Evolutionary conservation across 2,797 vertebrate species (phyloP).

Genomic region (Trichosurus vulpecula): DNA sequence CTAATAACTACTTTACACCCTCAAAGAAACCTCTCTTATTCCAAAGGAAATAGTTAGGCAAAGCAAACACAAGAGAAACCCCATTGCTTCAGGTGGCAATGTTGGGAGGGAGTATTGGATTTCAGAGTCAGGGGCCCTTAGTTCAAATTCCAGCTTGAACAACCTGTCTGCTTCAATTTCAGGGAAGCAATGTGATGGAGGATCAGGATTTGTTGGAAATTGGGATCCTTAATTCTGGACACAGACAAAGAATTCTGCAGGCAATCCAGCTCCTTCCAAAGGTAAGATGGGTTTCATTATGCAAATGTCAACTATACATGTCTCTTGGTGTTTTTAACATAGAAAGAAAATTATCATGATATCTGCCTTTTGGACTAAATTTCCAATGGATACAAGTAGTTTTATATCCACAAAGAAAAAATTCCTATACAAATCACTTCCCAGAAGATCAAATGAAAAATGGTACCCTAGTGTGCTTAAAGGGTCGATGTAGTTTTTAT

Average conservation of each 20-base stretch:
- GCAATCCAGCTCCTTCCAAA: slow-evolving; percentile 97
- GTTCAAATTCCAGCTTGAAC: slow-evolving; percentile 33
- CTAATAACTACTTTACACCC: not conserved
- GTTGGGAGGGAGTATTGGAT: not conserved
- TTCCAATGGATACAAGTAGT: not conserved
- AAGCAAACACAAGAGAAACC: not conserved
- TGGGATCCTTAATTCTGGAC: slow-evolving; percentile 97
- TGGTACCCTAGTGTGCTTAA: not conserved
- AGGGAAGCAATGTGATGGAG: slow-evolving; percentile 99
- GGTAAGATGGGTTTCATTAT: slow-evolving; percentile 83
- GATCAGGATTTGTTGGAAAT: slow-evolving; percentile 99
- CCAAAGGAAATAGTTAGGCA: not conserved
- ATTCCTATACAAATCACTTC: not conserved
- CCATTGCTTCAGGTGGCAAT: not conserved
- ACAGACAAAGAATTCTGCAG: slow-evolving; percentile 97
- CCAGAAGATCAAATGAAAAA: not conserved
- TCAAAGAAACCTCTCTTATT: not conserved
- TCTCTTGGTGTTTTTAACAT: slow-evolving; percentile 34
- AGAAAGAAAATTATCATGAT: not conserved
- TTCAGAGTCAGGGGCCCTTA: not conserved
- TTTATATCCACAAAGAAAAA: not conserved
- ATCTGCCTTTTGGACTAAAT: not conserved
- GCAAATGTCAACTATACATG: not conserved
- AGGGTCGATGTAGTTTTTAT: not conserved
- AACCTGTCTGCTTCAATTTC: slow-evolving; percentile 74